A percentile compares a stretch with the other conserved stretches of the same genome.
Conservation (phyloP, 1,140 invertebrate genomes). For the Papilio polyxenes region DNA sequence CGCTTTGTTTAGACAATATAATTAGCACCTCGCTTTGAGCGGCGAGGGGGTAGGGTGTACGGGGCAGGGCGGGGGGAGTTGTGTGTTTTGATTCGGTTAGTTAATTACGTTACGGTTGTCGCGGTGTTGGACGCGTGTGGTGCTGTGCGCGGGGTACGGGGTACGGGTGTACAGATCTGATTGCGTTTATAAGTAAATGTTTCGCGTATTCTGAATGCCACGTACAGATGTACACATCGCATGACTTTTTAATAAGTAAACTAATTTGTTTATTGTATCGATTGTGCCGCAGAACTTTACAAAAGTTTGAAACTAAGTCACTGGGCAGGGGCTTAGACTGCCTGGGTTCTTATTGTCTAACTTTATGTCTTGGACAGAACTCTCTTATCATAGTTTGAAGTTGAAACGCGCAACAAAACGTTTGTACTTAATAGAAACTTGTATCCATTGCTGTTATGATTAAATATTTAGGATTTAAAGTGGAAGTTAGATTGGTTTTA, state of each 20-base stretch:
- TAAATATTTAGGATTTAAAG: background rate
- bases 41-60: background rate
- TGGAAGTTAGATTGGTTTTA: background rate
- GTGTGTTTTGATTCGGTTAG: conserved; percentile 36
- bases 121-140: background rate
- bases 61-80: background rate
- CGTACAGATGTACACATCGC: background rate
- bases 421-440: too few species aligned
- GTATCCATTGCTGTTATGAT: too few species aligned
- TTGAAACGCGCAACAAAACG: background rate
- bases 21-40: conserved; percentile 17
- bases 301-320: background rate
- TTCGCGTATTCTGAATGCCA: background rate
- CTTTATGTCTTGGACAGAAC: background rate
- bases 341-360: background rate
- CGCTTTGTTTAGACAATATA: conserved; percentile 32
- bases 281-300: background rate
- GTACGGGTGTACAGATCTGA: background rate
- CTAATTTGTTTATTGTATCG: background rate
- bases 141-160: background rate
- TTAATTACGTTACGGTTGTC: conserved; percentile 36
- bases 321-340: background rate
- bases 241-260: too few species aligned
- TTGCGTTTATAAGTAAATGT: conserved; percentile 21
- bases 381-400: background rate